A percentile compares a stretch with the other conserved stretches of the same genome.
These are phyloP conservation scores for Tricholaema leucomelas DNA, from an alignment of 2,113 vertebrate species.

Conservation along the genomic window DNA sequence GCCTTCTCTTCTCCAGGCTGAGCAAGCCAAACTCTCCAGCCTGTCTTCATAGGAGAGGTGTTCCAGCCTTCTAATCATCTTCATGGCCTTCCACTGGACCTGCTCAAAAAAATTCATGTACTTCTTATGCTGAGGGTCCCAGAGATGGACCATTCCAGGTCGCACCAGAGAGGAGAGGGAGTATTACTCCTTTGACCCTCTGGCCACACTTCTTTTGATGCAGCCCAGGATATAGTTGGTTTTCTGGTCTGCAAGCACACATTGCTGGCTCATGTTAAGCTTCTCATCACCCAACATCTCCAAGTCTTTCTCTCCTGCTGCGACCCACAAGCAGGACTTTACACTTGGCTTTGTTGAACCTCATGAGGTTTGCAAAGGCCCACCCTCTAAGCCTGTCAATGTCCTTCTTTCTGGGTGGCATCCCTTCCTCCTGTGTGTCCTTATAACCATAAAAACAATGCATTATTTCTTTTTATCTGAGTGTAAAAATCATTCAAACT, in stretches of 20 bases:
- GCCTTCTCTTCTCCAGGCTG: background rate
- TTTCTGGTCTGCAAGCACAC: background rate
- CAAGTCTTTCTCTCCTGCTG: background rate
- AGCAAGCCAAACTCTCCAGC: background rate
- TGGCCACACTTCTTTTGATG: background rate
- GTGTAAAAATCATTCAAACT: background rate
- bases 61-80: background rate
- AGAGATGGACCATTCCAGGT: background rate
- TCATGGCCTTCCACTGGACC: background rate
- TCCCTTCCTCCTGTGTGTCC: background rate
- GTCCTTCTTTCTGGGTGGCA: background rate
- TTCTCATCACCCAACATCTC: background rate
- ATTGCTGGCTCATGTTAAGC: background rate
- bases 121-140: no score
- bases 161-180: background rate
- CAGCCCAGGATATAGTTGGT: background rate
- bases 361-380: no score
- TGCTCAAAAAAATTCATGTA: no score
- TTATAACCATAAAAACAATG: background rate
- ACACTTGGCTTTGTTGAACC: background rate
- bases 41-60: background rate
- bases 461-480: background rate
- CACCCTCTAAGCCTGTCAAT: background rate
- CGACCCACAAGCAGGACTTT: background rate
- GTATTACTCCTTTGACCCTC: background rate